phyloP scores from a whole-genome alignment of 2,888 invertebrate species.

The Pheosia gnoma region DNA sequence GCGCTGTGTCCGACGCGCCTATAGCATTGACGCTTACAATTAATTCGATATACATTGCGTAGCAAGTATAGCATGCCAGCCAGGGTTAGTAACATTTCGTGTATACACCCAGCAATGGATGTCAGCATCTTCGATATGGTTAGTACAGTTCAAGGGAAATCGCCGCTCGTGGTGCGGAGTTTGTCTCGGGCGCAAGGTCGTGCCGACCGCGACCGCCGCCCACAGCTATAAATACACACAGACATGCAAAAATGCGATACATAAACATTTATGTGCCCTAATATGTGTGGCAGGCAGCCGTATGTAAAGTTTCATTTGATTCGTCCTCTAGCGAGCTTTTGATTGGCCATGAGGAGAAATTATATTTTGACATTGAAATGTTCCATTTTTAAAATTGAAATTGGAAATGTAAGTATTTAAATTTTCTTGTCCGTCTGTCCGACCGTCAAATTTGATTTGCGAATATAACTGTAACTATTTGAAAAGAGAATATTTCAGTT shows the following conservation, averaged over 20 bases:
- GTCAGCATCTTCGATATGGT: slow-evolving; percentile 11
- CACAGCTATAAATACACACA: slow-evolving; percentile 78
- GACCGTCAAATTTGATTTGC: no score
- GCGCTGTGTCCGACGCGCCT: slow-evolving; percentile 59
- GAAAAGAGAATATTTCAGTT: no score
- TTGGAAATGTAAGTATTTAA: no score
- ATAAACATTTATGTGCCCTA: slow-evolving; percentile 69
- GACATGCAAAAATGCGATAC: slow-evolving; percentile 78
- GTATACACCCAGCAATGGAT: slow-evolving; percentile 37
- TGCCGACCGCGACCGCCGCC: slow-evolving; percentile 60
- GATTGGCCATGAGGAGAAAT: not conserved
- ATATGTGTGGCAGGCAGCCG: slow-evolving; percentile 36
- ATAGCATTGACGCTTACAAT: slow-evolving; percentile 11
- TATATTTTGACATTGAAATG: not conserved
- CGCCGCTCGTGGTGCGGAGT: slow-evolving; percentile 44
- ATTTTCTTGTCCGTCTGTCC: no score
- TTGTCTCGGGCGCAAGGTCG: slow-evolving; percentile 79
- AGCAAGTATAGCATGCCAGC: not conserved
- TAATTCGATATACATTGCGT: slow-evolving; percentile 13
- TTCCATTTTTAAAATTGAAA: not conserved
- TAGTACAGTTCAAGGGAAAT: slow-evolving; percentile 32
- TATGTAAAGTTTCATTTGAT: slow-evolving; percentile 33
- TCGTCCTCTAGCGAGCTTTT: slow-evolving; percentile 12
- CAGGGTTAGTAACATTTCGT: slow-evolving; percentile 2
- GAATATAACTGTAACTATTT: no score